A percentile compares a stretch with the other conserved stretches of the same genome.
Evolutionary conservation across 2,888 invertebrate species (phyloP).

Genomic region (Athetis lepigone): DNA sequence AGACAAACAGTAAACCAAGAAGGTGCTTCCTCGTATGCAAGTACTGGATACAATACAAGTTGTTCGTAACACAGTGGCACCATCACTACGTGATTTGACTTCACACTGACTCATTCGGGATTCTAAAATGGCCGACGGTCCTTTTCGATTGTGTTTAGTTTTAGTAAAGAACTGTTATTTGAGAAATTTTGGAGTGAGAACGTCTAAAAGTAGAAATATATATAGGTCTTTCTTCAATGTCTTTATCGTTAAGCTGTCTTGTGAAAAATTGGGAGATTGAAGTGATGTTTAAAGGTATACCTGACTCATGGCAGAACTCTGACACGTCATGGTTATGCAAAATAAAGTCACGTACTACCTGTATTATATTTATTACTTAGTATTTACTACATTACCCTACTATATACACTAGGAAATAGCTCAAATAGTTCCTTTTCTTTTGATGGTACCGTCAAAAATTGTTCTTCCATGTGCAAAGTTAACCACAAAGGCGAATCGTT

Average conservation of each 20-base stretch:
- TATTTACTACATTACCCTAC: too few species aligned
- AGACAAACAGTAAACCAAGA: conserved; percentile 19
- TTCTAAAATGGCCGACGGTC: conserved; percentile 78
- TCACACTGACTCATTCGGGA: conserved; percentile 82
- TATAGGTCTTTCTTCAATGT: neutral
- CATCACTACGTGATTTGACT: conserved; percentile 82
- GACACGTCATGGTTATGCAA: neutral
- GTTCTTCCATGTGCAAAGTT: neutral
- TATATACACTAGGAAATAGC: too few species aligned
- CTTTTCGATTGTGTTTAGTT: conserved; percentile 53
- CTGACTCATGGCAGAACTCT: neutral
- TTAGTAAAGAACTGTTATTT: conserved; percentile 52
- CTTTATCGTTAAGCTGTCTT: too few species aligned
- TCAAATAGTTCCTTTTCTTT: neutral
- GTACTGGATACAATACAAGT: conserved; percentile 38
- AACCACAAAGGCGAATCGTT: conserved; percentile 30
- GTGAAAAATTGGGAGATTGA: neutral
- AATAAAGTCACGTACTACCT: neutral
- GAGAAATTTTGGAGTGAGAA: conserved; percentile 9
- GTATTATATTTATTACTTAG: too few species aligned
- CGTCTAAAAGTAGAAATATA: neutral
- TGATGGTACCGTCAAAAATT: neutral
- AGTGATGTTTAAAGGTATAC: neutral
- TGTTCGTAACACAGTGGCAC: conserved; percentile 69
- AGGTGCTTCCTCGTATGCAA: conserved; percentile 62